Evolutionary conservation across 2,888 invertebrate species (phyloP), one percentile per base, ranked within the genome.

Genomic region (Rhogogaster chlorosoma): DNA sequence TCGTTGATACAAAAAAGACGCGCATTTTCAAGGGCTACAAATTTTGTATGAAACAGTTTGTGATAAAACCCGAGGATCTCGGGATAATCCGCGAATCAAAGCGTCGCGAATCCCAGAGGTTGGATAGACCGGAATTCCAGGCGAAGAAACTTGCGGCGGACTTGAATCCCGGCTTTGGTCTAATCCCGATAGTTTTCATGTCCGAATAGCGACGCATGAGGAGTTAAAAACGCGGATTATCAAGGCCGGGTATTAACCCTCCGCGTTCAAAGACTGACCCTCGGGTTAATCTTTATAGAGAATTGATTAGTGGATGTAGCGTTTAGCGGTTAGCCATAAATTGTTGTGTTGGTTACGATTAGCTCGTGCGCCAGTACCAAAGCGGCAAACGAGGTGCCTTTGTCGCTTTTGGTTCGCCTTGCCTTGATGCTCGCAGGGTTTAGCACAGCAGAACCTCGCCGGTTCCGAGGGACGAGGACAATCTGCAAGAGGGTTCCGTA

Each of bases 251-350:
- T 49, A 38, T 75, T 18, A 22, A 75, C 75, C 26, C 75, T 42
- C 42, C 1, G 38, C n/a, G 73, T 26, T 73, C 22, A 53, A 38
- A 53, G 18, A 53, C 82, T 38, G 61, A 18, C n/a, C 61, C n/a
- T 15, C n/a, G 61, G 67, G 61, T 42, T 32, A 82, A 53, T 53
- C 45, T 49, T 77, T 77, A 53, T 53, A 77, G 91, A 89, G 87
- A 90, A 92, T 90, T 92, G 92, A 92, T 93, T 93, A 92, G 93
- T 89, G 93, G 93, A 92, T 92, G 91, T 89, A 90, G 88, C 90
- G 91, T 91, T 91, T 77, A 77, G 77, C 77, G 77, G 77, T 90
- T 88, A 89, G 90, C 88, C 90, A 53, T 53, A 91, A 91, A 92
- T 92, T 92, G 92, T 92, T 90, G 90, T 89, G 90, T 89, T 38